Evolutionary conservation across 53 echinoderm and acorn worm species (phyloP).

Genomic region (Luidia sarsii): DNA sequence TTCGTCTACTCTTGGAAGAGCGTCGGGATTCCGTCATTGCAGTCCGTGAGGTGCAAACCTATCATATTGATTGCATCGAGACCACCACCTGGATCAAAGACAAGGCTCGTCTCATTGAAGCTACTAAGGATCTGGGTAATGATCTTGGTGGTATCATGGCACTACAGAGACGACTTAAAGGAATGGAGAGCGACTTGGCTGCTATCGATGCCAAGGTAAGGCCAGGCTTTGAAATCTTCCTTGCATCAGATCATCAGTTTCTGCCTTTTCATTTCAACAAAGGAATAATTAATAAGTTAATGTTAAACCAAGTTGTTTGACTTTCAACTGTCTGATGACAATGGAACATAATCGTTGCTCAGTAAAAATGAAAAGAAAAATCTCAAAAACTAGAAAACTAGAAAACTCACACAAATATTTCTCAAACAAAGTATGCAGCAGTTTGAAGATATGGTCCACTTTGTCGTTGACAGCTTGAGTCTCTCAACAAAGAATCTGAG

Average conservation of each 20-base stretch:
- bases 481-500: constrained; percentile 85
- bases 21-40: constrained; percentile 84
- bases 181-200: constrained; percentile 97
- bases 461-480: constrained; percentile 64
- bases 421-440: neutral
- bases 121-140: constrained; percentile 95
- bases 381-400: too few species aligned
- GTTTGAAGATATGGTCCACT: neutral
- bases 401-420: too few species aligned
- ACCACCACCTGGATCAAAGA: constrained; percentile 97
- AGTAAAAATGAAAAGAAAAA: too few species aligned
- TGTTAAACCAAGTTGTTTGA: too few species aligned
- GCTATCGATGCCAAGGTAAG: constrained; percentile 96
- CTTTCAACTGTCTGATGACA: too few species aligned
- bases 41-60: constrained; percentile 89
- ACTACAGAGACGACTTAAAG: constrained; percentile 94
- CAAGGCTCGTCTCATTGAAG: constrained; percentile 88
- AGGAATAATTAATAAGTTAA: too few species aligned
- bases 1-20: constrained; percentile 77
- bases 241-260: too few species aligned
- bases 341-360: too few species aligned
- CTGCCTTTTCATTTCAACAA: too few species aligned
- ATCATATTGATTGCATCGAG: constrained; percentile 98
- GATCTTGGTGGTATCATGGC: constrained; percentile 94
- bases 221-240: too few species aligned